Percentiles rank a stretch among this genome's conserved stretches.
Conservation (phyloP, 2,888 invertebrate genomes). For the Drosophila rellima region DNA sequence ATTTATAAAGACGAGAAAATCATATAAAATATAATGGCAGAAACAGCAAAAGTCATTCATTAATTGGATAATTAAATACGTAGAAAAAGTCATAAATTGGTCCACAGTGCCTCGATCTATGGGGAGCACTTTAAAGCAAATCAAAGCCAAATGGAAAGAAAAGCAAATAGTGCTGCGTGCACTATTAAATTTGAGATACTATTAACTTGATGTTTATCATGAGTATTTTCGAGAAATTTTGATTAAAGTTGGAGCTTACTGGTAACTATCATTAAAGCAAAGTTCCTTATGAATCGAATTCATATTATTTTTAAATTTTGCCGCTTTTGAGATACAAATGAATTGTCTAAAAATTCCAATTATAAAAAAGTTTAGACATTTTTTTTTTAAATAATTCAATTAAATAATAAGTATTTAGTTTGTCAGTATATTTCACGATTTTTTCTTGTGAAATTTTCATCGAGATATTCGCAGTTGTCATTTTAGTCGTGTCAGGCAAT, state of each 20-base stretch:
- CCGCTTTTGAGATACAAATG: too few species aligned
- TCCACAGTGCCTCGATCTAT: constrained; percentile 27
- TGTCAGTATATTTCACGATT: neutral
- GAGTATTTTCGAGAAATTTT: too few species aligned
- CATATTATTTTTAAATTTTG: too few species aligned
- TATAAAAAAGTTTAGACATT: neutral
- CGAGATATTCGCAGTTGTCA: constrained; percentile 37
- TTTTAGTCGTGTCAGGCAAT: constrained; percentile 63
- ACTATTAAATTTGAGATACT: constrained; percentile 7
- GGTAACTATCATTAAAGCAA: too few species aligned
- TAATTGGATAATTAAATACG: constrained; percentile 72
- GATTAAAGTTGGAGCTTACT: too few species aligned
- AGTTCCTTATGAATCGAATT: too few species aligned
- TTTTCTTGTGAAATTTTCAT: neutral
- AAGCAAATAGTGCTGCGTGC: constrained; percentile 32
- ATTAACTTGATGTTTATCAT: constrained; percentile 3
- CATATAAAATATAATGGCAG: constrained; percentile 31
- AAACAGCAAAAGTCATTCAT: constrained; percentile 29
- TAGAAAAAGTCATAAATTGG: constrained; percentile 49
- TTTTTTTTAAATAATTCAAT: too few species aligned
- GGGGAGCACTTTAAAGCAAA: constrained; percentile 55
- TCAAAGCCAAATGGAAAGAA: constrained; percentile 21
- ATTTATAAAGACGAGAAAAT: constrained; percentile 57
- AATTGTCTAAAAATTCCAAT: neutral
- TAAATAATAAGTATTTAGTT: neutral